Conservation (phyloP, 2,797 vertebrate genomes). For the Harpagifer antarcticus region DNA sequence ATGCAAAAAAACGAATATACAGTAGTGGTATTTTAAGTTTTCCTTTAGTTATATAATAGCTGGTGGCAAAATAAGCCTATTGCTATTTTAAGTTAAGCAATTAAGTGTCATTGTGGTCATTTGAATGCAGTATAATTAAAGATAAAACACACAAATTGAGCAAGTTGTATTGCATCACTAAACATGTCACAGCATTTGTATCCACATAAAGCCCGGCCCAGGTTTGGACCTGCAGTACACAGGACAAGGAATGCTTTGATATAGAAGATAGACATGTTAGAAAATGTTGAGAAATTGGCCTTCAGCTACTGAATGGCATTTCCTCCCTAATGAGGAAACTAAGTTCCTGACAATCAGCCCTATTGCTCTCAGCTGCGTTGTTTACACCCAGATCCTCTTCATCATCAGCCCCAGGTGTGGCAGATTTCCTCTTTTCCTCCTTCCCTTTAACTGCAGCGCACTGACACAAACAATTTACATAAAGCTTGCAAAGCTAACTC, state of each 20-base stretch:
- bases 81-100: neutral
- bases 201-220: neutral
- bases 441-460: neutral
- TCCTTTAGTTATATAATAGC: neutral
- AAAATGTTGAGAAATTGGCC: neutral
- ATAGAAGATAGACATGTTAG: neutral
- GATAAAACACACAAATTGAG: neutral
- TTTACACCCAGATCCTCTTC: neutral
- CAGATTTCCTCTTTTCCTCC: conserved; percentile 13
- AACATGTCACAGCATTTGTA: conserved; percentile 21
- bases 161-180: neutral
- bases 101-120: neutral
- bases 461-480: neutral
- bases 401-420: conserved; percentile 48
- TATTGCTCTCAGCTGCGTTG: conserved; percentile 33
- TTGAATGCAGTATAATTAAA: neutral
- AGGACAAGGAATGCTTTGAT: neutral
- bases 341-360: conserved; percentile 9
- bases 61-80: neutral
- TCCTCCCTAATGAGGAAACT: neutral
- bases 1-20: neutral
- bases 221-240: neutral
- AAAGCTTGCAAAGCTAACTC: neutral
- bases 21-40: neutral
- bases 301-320: neutral